A percentile compares a stretch with the other conserved stretches of the same genome.
Evolutionary conservation across 1,140 invertebrate genomes (phyloP).

Genomic region (Solenopsis fugax): DNA sequence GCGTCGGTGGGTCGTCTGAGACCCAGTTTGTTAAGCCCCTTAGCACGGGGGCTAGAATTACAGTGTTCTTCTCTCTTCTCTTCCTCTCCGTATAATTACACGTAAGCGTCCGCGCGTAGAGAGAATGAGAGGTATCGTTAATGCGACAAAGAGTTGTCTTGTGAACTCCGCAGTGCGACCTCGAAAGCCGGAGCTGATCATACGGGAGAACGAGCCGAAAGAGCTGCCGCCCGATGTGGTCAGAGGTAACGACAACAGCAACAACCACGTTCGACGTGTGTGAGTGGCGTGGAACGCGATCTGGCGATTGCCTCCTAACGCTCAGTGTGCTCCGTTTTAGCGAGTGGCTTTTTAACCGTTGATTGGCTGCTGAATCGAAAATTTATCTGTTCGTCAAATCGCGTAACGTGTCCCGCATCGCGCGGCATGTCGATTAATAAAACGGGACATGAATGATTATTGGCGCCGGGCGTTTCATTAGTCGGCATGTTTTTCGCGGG

Average conservation of each 20-base stretch:
- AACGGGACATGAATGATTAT: background rate
- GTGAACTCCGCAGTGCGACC: conserved; percentile 87
- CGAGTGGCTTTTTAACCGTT: conserved; percentile 47
- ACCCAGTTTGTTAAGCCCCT: conserved; percentile 46
- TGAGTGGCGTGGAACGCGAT: conserved; percentile 22
- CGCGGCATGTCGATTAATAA: conserved; percentile 13
- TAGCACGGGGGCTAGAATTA: conserved; percentile 58
- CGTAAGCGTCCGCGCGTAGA: conserved; percentile 34
- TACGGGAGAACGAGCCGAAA: conserved; percentile 95
- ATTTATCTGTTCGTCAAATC: conserved; percentile 48
- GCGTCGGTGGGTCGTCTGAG: background rate
- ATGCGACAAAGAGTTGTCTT: conserved; percentile 77
- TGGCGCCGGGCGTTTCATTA: conserved; percentile 15
- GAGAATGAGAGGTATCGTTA: conserved; percentile 67
- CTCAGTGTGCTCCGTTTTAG: conserved; percentile 6
- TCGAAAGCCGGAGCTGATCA: conserved; percentile 95
- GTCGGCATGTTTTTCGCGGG: background rate
- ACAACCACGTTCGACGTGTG: conserved; percentile 58
- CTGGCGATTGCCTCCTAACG: conserved; percentile 27
- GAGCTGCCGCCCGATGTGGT: conserved; percentile 96
- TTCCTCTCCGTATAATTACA: conserved; percentile 57
- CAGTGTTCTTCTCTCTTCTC: background rate
- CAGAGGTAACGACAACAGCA: conserved; percentile 89
- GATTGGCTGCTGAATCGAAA: conserved; percentile 29
- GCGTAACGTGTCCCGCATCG: background rate